Conservation (phyloP, 2,888 invertebrate species). For the Lycaena phlaeas region DNA sequence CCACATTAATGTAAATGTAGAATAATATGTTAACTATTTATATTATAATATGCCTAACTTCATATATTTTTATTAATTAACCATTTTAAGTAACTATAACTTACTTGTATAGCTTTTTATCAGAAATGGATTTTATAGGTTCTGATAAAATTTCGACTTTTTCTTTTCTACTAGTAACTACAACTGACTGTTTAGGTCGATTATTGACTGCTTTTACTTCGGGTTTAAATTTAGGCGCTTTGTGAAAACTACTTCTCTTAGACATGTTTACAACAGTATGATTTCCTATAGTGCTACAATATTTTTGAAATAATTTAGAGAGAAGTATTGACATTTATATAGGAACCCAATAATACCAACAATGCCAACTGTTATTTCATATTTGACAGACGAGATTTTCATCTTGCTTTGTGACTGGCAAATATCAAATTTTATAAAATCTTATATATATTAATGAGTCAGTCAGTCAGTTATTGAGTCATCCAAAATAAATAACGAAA, state of each 20-base stretch:
- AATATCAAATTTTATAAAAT: no score
- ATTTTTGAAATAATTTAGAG: slow-evolving; percentile 58
- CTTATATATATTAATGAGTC: no score
- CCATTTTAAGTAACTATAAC: no score
- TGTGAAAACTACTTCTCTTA: slow-evolving; percentile 50
- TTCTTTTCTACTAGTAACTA: slow-evolving; percentile 39
- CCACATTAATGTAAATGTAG: no score
- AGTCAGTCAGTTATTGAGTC: no score
- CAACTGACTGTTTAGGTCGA: slow-evolving; percentile 29
- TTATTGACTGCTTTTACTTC: slow-evolving; percentile 43
- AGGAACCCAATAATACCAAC: neutral
- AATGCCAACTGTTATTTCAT: neutral
- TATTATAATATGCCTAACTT: no score
- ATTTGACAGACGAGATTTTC: no score
- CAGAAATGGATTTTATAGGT: slow-evolving; percentile 82
- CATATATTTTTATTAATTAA: no score
- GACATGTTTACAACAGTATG: slow-evolving; percentile 40
- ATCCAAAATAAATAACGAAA: no score
- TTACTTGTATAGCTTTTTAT: slow-evolving; percentile 85
- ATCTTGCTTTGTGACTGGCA: no score
- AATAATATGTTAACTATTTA: no score
- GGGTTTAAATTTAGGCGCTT: slow-evolving; percentile 52
- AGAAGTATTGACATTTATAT: slow-evolving; percentile 64
- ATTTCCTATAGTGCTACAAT: slow-evolving; percentile 34
- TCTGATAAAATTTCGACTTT: slow-evolving; percentile 59